Conservation (phyloP, 1,140 invertebrate species). For the Phortica variegata region DNA sequence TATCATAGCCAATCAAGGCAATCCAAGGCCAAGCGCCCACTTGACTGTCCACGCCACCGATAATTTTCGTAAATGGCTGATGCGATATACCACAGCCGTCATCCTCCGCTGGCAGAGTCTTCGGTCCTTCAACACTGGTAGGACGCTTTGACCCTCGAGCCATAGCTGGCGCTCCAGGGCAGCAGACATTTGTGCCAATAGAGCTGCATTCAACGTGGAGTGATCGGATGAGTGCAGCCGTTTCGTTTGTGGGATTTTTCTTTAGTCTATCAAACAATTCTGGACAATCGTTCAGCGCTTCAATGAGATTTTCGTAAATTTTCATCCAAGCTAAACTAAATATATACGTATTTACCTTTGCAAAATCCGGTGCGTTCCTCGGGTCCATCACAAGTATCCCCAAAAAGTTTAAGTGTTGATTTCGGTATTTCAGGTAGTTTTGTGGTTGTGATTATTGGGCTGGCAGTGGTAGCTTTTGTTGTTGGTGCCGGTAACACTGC, state of each 20-base stretch:
- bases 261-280: not conserved
- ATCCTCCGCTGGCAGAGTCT: constrained; percentile 4
- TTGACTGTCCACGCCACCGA: constrained; percentile 40
- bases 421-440: not conserved
- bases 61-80: constrained; percentile 33
- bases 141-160: not conserved
- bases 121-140: not conserved
- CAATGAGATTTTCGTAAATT: not conserved
- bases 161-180: constrained; percentile 1
- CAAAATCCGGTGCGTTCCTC: not conserved
- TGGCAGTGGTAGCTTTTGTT: not conserved
- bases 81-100: constrained; percentile 39
- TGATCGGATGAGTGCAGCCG: not conserved
- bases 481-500: not conserved
- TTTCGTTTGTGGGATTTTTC: constrained; percentile 9
- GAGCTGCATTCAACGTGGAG: constrained; percentile 7
- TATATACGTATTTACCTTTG: not conserved
- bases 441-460: not conserved
- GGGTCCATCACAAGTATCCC: not conserved
- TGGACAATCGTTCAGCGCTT: constrained; percentile 3
- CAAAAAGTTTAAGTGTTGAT: not conserved
- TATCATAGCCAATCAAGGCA: constrained; percentile 25
- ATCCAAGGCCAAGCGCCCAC: constrained; percentile 32
- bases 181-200: constrained; percentile 12
- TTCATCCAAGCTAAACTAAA: not conserved